Percentiles rank a stretch among this genome's conserved stretches.
Evolutionary conservation across 2,113 vertebrate species (phyloP).

Genomic region (Stegastes partitus): DNA sequence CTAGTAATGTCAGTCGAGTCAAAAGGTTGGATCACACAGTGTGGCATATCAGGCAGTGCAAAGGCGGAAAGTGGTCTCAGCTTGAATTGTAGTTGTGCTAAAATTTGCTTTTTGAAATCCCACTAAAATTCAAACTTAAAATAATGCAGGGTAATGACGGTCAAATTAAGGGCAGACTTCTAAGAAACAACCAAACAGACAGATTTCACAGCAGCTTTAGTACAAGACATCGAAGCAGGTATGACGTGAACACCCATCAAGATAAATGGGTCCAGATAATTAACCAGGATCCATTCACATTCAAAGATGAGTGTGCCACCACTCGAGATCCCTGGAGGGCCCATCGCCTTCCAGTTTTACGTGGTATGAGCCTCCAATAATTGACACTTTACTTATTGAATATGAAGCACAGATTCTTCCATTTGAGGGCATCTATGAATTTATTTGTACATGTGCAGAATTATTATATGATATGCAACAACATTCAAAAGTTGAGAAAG

Average conservation of each 20-base stretch:
- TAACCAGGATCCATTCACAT: neutral
- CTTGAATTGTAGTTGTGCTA: neutral
- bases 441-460: no score
- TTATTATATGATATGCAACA: no score
- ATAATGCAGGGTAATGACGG: neutral
- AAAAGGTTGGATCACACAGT: neutral
- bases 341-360: neutral
- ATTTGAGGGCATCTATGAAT: no score
- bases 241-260: neutral
- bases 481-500: no score
- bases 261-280: neutral
- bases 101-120: neutral
- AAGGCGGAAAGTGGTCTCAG: no score
- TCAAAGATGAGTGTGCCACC: no score
- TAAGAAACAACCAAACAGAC: neutral
- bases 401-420: no score
- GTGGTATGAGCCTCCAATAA: neutral
- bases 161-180: neutral
- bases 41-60: neutral
- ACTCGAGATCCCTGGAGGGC: neutral
- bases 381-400: no score
- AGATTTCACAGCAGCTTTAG: neutral
- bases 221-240: neutral
- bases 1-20: slow-evolving; percentile 16
- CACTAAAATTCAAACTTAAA: neutral